A percentile compares a stretch with the other conserved stretches of the same genome.
These are phyloP conservation scores for Clavelina lepadiformis DNA, from an alignment of 23 tunicate species.

Conservation along the genomic window DNA sequence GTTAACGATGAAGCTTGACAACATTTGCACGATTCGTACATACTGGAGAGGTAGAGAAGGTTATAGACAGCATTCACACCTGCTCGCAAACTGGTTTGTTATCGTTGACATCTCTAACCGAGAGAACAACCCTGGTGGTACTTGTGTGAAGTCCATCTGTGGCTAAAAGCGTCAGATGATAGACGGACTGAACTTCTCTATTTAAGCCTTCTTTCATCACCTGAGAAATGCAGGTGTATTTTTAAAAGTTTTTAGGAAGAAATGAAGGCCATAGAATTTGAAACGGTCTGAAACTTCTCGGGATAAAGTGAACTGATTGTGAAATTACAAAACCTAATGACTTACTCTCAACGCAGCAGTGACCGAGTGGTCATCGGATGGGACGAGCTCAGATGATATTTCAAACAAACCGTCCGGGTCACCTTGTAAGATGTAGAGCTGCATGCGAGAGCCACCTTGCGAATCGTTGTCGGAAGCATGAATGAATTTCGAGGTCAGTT, in stretches of 20 bases:
- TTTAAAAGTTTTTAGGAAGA: no score
- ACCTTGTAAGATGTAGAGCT: slow-evolving; percentile 29
- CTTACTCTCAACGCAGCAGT: slow-evolving; percentile 20
- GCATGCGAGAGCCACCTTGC: neutral
- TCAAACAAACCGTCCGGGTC: slow-evolving; percentile 20
- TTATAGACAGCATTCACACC: slow-evolving; percentile 2
- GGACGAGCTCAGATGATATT: neutral
- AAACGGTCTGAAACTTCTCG: no score
- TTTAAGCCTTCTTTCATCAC: no score
- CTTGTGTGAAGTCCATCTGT: slow-evolving; percentile 30
- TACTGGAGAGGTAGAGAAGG: neutral
- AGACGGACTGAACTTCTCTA: slow-evolving; percentile 17
- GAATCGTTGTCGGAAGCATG: slow-evolving; percentile 21
- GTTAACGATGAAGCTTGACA: neutral
- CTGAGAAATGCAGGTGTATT: no score
- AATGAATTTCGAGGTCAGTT: slow-evolving; percentile 19
- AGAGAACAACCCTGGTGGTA: slow-evolving; percentile 9
- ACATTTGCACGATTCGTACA: neutral
- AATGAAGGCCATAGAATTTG: no score
- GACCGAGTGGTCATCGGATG: neutral
- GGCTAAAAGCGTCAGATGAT: slow-evolving; percentile 29
- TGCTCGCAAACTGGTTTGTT: slow-evolving; percentile 50
- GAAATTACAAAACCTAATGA: no score
- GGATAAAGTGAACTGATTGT: no score
- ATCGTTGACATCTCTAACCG: slow-evolving; percentile 50